These are phyloP conservation scores for Eucera pruinosa DNA, from an alignment of 2,888 invertebrate species.

Conservation along the genomic window DNA sequence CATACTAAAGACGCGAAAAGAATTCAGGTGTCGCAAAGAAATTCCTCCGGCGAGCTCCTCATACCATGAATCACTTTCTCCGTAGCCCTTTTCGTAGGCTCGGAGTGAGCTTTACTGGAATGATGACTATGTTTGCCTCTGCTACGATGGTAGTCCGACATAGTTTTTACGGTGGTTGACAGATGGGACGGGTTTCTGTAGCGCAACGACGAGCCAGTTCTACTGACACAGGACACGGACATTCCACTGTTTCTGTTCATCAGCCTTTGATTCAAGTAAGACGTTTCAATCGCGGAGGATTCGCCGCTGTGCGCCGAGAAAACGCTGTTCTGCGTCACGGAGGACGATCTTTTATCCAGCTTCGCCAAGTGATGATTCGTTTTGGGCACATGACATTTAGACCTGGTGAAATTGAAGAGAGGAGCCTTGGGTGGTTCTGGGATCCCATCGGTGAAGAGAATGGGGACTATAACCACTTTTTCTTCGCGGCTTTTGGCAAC, in stretches of 20 bases:
- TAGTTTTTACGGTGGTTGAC: not conserved
- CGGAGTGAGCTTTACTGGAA: not conserved
- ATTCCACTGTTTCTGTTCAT: slow-evolving; percentile 13
- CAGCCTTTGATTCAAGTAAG: not conserved
- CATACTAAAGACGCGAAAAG: not conserved
- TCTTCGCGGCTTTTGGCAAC: slow-evolving; percentile 31
- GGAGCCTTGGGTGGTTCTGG: slow-evolving; percentile 50
- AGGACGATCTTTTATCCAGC: not conserved
- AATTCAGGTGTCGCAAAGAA: slow-evolving; percentile 70
- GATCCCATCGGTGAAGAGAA: slow-evolving; percentile 61
- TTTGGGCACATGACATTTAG: not conserved
- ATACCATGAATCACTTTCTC: slow-evolving; percentile 58
- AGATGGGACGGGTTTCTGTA: slow-evolving; percentile 7
- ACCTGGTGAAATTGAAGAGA: slow-evolving; percentile 33
- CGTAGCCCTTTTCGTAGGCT: slow-evolving; percentile 2
- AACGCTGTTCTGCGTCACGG: slow-evolving; percentile 5
- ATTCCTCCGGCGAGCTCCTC: slow-evolving; percentile 73
- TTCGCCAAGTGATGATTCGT: slow-evolving; percentile 14
- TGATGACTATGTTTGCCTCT: slow-evolving; percentile 5
- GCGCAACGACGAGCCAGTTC: not conserved
- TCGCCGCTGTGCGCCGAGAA: slow-evolving; percentile 12
- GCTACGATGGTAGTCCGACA: slow-evolving; percentile 10
- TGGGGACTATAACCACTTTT: slow-evolving; percentile 69
- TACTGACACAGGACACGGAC: slow-evolving; percentile 24
- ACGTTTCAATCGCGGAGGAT: slow-evolving; percentile 1